Conservation (phyloP, 2,888 invertebrate genomes). For the Archips xylosteana region DNA sequence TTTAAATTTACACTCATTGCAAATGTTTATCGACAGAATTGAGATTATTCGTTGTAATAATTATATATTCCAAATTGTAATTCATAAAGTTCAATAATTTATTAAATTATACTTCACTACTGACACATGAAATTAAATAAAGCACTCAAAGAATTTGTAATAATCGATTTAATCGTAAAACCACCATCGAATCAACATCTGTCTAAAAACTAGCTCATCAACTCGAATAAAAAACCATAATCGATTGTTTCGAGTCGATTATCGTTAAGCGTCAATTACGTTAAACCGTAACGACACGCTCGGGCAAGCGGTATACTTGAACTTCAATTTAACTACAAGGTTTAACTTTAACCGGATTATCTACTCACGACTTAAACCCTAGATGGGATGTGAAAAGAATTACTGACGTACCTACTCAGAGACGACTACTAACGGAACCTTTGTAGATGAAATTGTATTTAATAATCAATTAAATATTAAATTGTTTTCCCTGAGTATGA, state of each 20-base stretch:
- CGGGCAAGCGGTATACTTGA: constrained; percentile 14
- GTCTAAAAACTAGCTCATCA: constrained; percentile 33
- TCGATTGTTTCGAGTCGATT: constrained; percentile 42
- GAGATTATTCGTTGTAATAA: background rate
- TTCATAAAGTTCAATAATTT: background rate
- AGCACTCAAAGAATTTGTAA: background rate
- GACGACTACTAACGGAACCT: background rate
- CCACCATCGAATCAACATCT: constrained; percentile 9
- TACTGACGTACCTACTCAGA: background rate
- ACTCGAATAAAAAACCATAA: constrained; percentile 38
- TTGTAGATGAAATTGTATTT: background rate
- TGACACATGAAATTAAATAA: constrained; percentile 2
- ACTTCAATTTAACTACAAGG: constrained; percentile 38
- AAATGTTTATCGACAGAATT: background rate
- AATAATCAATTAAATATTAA: background rate
- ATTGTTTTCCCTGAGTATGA: background rate
- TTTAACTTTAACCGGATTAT: constrained; percentile 25
- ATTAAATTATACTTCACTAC: background rate
- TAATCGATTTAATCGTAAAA: constrained; percentile 14
- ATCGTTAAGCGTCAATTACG: constrained; percentile 42
- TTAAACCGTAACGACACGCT: constrained; percentile 40
- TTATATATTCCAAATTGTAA: background rate
- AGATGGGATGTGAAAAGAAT: background rate
- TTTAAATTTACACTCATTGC: background rate
- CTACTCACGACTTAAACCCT: constrained; percentile 28